These are phyloP conservation scores for Pantelozetes paolii DNA, from an alignment of 2,888 invertebrate genomes.

Conservation along the genomic window DNA sequence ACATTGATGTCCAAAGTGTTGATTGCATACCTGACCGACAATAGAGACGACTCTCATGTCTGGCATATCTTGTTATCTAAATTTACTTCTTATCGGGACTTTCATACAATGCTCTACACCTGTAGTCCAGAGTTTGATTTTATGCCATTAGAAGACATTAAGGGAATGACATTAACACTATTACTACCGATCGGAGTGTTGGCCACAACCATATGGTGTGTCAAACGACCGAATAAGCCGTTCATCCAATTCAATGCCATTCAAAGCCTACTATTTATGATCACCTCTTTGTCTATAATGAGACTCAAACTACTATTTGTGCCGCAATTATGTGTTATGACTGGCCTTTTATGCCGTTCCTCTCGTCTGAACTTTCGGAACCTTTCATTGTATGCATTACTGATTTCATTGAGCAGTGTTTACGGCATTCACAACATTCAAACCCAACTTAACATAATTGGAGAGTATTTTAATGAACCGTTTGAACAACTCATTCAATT, in stretches of 20 bases:
- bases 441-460: slow-evolving; percentile 57
- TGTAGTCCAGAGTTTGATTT: slow-evolving; percentile 73
- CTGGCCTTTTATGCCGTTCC: slow-evolving; percentile 58
- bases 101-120: slow-evolving; percentile 72
- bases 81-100: slow-evolving; percentile 64
- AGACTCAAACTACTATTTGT: slow-evolving; percentile 71
- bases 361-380: background rate
- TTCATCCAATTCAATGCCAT: slow-evolving; percentile 64
- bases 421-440: slow-evolving; percentile 58
- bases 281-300: slow-evolving; percentile 73
- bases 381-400: slow-evolving; percentile 50
- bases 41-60: slow-evolving; percentile 60
- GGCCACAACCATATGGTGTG: slow-evolving; percentile 31
- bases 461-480: slow-evolving; percentile 60
- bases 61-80: slow-evolving; percentile 68
- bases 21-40: slow-evolving; percentile 6
- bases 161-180: slow-evolving; percentile 42
- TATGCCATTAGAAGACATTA: slow-evolving; percentile 57
- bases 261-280: slow-evolving; percentile 66
- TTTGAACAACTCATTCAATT: slow-evolving; percentile 27
- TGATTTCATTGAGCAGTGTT: slow-evolving; percentile 59
- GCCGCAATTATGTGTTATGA: slow-evolving; percentile 70
- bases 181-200: slow-evolving; percentile 43
- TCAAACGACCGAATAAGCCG: slow-evolving; percentile 51
- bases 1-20: slow-evolving; percentile 17